These are phyloP conservation scores for Phasianus colchicus DNA, from an alignment of 2,113 vertebrate species.

Conservation along the genomic window DNA sequence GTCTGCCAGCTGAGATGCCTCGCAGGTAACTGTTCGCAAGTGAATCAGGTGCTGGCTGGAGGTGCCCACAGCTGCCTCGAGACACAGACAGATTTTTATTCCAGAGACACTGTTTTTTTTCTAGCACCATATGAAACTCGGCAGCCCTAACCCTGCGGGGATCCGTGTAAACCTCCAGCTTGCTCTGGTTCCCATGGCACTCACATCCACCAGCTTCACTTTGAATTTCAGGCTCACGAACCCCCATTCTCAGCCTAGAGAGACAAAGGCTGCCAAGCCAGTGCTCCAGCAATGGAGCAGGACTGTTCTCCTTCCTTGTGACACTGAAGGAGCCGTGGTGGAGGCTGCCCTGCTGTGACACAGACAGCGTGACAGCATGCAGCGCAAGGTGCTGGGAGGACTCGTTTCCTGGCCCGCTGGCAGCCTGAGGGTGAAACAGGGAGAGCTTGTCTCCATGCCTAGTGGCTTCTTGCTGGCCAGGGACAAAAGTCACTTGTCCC, in stretches of 20 bases:
- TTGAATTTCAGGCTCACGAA: not conserved
- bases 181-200: slow-evolving; percentile 13
- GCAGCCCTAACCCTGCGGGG: not conserved
- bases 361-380: not conserved
- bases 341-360: not conserved
- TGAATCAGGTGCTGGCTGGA: slow-evolving; percentile 62
- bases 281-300: not conserved
- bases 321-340: not conserved
- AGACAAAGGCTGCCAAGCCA: not conserved
- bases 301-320: not conserved
- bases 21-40: slow-evolving; percentile 9
- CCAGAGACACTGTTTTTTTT: slow-evolving; percentile 41
- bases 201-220: slow-evolving; percentile 9
- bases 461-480: not conserved
- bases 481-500: slow-evolving; percentile 10
- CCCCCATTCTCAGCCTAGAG: not conserved
- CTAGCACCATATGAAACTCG: slow-evolving; percentile 1
- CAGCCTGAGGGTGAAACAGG: slow-evolving; percentile 1
- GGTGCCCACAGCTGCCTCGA: slow-evolving; percentile 30
- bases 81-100: slow-evolving; percentile 53
- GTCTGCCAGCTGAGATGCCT: slow-evolving; percentile 53
- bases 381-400: not conserved
- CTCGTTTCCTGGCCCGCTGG: not conserved
- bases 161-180: slow-evolving; percentile 34
- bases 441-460: not conserved